Base-by-base conservation (phyloP, 1,140 invertebrate genomes). In the Ganaspis sp. region DNA sequence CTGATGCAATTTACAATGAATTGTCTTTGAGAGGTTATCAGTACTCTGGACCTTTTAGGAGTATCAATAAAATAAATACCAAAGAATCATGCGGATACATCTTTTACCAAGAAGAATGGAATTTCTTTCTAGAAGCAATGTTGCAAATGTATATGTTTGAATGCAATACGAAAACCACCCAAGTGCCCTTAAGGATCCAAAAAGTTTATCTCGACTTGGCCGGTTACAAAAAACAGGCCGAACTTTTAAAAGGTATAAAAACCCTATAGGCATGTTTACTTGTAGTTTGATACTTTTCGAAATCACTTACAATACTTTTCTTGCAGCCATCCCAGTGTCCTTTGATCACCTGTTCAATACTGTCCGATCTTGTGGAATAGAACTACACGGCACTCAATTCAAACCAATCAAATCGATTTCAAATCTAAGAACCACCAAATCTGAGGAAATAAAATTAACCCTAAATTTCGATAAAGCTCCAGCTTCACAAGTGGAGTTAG, bases 1-100 rank as follows among this genome's bases (percentile, higher is more conserved):
- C 94, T 79, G 97, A 98, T 87, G 94, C n/a, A n/a, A n/a, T 98
- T 81, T 99, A 99, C 89, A 97, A 97, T 86, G 97, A 98, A 91
- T 90, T 98, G 3, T 92, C 94, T 81, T 92, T 98, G 0, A 92
- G 97, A 85, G 97, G 97, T 6, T 98, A 98, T 86, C 95, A 98
- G 82, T 98, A 98, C 89, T 94, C 93, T 54, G 94, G 94, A 71
- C 87, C 93, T 12, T 98, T 97, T 92, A 93, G 94, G 84, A 94
- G 93, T 54, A 86, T 95, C n/a, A 81, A 91, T 3, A 88, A 91
- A 90, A 90, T 80, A 91, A 93, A 87, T 72, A 86, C 88, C 12
- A 90, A 91, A 84, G 91, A 87, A 58, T 77, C 58, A 0, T 58
- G 72, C 9, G 94, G 93, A 17, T 80, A 87, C 64, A 85, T 94